Base-by-base conservation (phyloP, 2,797 vertebrate species). In the Semaprochilodus insignis region DNA sequence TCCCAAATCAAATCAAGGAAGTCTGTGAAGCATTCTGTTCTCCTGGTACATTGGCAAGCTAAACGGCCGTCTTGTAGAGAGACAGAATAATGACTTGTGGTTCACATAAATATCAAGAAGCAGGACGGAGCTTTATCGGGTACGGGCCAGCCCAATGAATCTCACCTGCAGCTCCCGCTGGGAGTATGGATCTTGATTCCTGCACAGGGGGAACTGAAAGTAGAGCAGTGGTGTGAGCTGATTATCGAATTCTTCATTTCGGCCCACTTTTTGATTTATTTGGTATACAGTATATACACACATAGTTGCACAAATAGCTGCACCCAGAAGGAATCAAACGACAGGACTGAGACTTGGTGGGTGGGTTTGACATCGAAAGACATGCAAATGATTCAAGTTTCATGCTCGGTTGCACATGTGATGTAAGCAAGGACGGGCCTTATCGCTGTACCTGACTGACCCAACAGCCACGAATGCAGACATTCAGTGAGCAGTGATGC, bases 221-320 rank as follows among this genome's bases (percentile, higher is more conserved):
- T 73, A 48, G 75, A 70, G 52, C 79, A 76, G 27, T n/a, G 14
- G 54, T 71, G 70, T 15, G 6, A 31, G 55, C 66, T 54, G 66
- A 72, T 72, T 71, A 52, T n/a, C 48, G 44, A 74, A 84, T 88
- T 21, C 57, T 74, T 81, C 78, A 60, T 66, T 19, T 10, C 23
- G 71, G 74, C 74, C 78, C 81, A 83, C 60, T 86, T 85, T 72
- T 78, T 44, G 11, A 76, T 52, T n/a, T 65, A n/a, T 57, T 62
- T 66, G 55, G 48, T 11, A n/a, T 62, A 66, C 52, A 3, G 31
- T 31, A 31, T 31, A 3, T 31, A 31, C 31, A 31, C 31, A 31
- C 31, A 31, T 31, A 31, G 31, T 31, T 31, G 3, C 3, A n/a
- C n/a, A n/a, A 31, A 31, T 31, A 31, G 31, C 31, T 31, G 31